Evolutionary conservation across 2,797 vertebrate genomes (phyloP).

Genomic region (Cyprinella venusta): DNA sequence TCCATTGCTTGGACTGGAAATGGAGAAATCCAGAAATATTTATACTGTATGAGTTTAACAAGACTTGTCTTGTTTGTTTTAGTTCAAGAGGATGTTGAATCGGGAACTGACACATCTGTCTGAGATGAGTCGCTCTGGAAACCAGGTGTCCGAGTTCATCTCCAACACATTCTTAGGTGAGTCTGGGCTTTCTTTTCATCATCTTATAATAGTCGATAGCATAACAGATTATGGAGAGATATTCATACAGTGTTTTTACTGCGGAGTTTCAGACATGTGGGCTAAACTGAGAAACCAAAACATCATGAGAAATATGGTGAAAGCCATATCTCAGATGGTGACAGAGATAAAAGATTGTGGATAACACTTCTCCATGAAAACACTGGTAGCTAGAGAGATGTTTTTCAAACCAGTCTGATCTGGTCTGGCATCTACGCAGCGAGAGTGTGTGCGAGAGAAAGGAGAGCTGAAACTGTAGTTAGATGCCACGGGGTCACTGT

Average conservation of each 20-base stretch:
- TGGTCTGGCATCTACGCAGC: conserved; percentile 66
- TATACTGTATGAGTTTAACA: neutral
- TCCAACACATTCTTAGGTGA: conserved; percentile 99
- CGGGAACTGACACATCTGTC: conserved; percentile 97
- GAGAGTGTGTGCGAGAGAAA: conserved; percentile 37
- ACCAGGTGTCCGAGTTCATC: conserved; percentile 99
- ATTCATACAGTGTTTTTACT: neutral
- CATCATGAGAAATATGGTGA: neutral
- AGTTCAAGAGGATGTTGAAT: conserved; percentile 99
- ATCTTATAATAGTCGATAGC: neutral
- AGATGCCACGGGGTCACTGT: conserved; percentile 30
- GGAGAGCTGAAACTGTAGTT: conserved; percentile 6
- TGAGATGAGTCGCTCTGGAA: conserved; percentile 98
- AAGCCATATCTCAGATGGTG: conserved; percentile 7
- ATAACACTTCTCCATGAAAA: neutral
- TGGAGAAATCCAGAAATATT: neutral
- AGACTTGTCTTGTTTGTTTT: conserved; percentile 49
- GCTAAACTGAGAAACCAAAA: neutral
- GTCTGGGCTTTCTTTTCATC: conserved; percentile 25
- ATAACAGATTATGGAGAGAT: neutral
- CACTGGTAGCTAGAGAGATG: neutral
- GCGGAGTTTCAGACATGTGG: neutral
- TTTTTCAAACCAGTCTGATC: conserved; percentile 73
- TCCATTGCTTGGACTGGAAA: neutral
- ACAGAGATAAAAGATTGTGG: neutral